Evolutionary conservation across 2,888 invertebrate genomes (phyloP), one percentile per base, ranked within the genome.

Genomic region (Neuroscelio doddi): DNA sequence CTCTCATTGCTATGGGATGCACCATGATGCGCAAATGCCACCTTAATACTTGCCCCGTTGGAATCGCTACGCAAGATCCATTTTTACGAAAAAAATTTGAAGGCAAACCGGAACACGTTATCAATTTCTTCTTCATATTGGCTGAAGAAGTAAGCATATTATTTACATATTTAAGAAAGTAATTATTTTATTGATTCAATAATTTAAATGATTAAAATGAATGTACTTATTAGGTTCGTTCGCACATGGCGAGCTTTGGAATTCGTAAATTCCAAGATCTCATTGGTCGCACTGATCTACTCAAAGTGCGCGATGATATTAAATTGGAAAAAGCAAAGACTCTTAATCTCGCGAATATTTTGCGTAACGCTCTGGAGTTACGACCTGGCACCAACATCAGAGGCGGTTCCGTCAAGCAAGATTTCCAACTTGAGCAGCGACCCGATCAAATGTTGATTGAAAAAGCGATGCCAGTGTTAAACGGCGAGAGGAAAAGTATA

Each of bases 1-100:
- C 99, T 0, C 88, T 99, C 47, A 98, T 99, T 79, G 97, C 95
- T 1, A 91, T 99, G 86, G 99, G 99, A 1, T 99, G 99, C 81
- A 99, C 98, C 0, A 99, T 99, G 99, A 99, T 99, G 99, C 89
- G 99, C 57, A 99, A 99, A 85, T 99, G 99, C 80, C 99, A 99
- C 85, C 87, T 99, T 74, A 99, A 99, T 86, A 99, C 98, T 4
- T 99, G 99, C 73, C 99, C 99, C 0, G 99, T 99, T 62, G 99
- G 99, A 64, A 95, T 99, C 78, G 98, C 98, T 1, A 99, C 99
- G 0, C 99, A 98, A 86, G 99, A 99, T 87, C 98, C 98, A 0
- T 89, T 93, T 9, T 87, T 99, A 44, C 89, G 99, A 17, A 94
- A 95, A 85, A 99, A 98, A 85, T 99, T 99, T 86, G 93, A 94